These are phyloP conservation scores for Lasioglossum baleicum DNA, from an alignment of 1,140 invertebrate genomes.

Conservation along the genomic window DNA sequence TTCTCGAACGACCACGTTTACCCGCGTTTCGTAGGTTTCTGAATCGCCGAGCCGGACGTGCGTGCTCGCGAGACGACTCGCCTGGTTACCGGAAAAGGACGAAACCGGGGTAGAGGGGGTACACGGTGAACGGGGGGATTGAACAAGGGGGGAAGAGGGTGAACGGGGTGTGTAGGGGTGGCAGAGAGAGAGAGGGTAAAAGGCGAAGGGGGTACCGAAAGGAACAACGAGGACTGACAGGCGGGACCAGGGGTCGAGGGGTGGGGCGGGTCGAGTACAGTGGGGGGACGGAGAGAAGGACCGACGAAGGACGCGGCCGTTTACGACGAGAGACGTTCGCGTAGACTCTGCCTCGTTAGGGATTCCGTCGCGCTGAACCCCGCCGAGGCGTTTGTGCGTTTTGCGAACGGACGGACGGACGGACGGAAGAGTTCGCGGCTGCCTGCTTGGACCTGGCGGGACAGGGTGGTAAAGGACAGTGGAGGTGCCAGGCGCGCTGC, in stretches of 20 bases:
- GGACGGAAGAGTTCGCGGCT: slow-evolving; percentile 37
- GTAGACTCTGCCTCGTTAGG: slow-evolving; percentile 16
- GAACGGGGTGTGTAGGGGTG: background rate
- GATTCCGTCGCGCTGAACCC: background rate
- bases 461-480: slow-evolving; percentile 54
- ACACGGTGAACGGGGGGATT: background rate
- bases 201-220: slow-evolving; percentile 36
- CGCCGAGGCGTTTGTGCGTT: slow-evolving; percentile 30
- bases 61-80: slow-evolving; percentile 42
- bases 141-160: background rate
- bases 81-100: slow-evolving; percentile 47
- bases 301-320: slow-evolving; percentile 4
- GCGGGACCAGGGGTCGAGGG: slow-evolving; percentile 14
- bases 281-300: background rate
- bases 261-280: background rate
- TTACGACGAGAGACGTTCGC: slow-evolving; percentile 31
- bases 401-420: slow-evolving; percentile 22
- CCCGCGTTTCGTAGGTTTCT: slow-evolving; percentile 58
- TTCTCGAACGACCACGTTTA: slow-evolving; percentile 50
- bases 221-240: slow-evolving; percentile 19
- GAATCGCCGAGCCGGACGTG: slow-evolving; percentile 55
- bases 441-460: slow-evolving; percentile 37
- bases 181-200: background rate
- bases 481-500: slow-evolving; percentile 42
- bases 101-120: slow-evolving; percentile 21